These are phyloP conservation scores for Eulacestoma nigropectus DNA, from an alignment of 2,113 vertebrate species.

Conservation along the genomic window DNA sequence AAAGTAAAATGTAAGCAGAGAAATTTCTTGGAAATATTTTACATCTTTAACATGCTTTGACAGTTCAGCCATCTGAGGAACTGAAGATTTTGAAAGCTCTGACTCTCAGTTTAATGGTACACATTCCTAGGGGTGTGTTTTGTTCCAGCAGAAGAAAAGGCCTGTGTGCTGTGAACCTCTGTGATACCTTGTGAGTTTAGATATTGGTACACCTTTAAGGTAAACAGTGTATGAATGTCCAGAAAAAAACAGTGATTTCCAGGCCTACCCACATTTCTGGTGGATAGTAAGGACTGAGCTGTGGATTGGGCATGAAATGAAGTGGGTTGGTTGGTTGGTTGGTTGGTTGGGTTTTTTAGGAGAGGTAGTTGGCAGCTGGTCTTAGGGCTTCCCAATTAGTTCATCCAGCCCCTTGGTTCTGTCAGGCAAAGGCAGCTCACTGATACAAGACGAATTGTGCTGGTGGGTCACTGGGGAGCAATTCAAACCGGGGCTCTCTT, in stretches of 20 bases:
- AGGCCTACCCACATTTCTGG: background rate
- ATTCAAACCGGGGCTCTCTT: background rate
- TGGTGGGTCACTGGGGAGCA: background rate
- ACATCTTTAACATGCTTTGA: rapidly evolving
- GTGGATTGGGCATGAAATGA: background rate
- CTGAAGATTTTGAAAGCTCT: background rate
- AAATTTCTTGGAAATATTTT: background rate
- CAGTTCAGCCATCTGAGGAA: background rate
- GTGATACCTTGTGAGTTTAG: background rate
- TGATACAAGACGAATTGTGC: background rate
- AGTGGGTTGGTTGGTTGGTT: background rate
- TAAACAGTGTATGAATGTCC: background rate
- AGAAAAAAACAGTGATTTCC: background rate
- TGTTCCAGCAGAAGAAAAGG: background rate
- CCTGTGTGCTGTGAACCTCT: background rate
- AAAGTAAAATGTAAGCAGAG: background rate
- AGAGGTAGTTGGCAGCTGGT: background rate
- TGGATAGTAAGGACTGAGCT: background rate
- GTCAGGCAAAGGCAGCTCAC: background rate
- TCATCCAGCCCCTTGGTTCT: background rate
- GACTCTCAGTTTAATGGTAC: background rate
- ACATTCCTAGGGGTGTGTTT: background rate
- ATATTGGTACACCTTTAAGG: background rate
- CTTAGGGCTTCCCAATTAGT: background rate
- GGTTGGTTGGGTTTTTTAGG: background rate